Evolutionary conservation across 2,113 vertebrate species (phyloP).

Genomic region (Sterrhoptilus dennistouni): DNA sequence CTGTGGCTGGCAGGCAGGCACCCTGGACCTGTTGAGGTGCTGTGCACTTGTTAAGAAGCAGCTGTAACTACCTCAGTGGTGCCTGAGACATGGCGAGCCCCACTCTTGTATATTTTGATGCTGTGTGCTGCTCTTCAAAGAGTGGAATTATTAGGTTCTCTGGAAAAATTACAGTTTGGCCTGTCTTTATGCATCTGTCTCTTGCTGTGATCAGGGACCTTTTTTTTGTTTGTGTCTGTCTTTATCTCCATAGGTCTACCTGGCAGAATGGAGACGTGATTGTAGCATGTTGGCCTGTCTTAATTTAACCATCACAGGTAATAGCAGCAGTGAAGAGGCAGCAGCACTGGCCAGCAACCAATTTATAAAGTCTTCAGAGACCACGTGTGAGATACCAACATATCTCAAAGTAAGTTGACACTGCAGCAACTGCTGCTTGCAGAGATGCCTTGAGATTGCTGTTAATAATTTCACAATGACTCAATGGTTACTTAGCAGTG

Average conservation of each 20-base stretch:
- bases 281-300: not conserved
- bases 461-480: not conserved
- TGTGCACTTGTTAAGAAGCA: not conserved
- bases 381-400: not conserved
- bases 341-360: not conserved
- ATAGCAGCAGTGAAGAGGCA: not conserved
- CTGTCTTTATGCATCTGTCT: not conserved
- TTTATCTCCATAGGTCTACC: conserved; percentile 9
- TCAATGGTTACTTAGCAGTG: not conserved
- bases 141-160: not conserved
- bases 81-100: not conserved
- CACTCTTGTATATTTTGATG: not conserved
- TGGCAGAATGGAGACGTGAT: not conserved
- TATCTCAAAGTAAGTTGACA: not conserved
- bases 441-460: not conserved
- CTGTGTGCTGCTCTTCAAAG: not conserved
- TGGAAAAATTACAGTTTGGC: not conserved
- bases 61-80: not conserved
- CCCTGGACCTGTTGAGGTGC: not conserved
- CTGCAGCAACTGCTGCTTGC: not conserved
- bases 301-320: conserved; percentile 8
- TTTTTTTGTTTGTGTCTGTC: not conserved
- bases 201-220: not conserved
- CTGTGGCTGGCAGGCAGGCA: not conserved
- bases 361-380: not conserved